These are phyloP conservation scores for Drosophila murphyi DNA, from an alignment of 1,140 invertebrate species.

Conservation along the genomic window DNA sequence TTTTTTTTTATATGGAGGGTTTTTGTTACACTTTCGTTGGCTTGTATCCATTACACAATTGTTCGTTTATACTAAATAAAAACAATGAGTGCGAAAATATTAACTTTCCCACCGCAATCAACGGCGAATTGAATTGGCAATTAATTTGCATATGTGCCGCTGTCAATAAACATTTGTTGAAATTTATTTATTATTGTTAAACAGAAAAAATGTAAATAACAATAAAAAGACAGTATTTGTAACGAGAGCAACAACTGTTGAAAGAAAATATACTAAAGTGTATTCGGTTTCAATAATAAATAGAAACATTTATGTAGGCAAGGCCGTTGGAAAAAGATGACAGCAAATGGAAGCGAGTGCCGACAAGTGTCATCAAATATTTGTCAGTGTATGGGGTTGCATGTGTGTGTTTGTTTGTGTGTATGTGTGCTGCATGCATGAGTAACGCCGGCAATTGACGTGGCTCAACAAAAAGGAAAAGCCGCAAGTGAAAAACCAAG, in stretches of 20 bases:
- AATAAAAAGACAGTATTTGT: conserved; percentile 51
- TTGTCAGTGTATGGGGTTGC: conserved; percentile 61
- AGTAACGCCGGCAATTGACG: conserved; percentile 80
- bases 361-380: conserved; percentile 80
- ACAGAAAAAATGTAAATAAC: conserved; percentile 25
- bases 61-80: conserved; percentile 21
- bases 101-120: conserved; percentile 67
- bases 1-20: conserved; percentile 17
- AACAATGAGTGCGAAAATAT: conserved; percentile 29
- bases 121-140: conserved; percentile 67
- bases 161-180: conserved; percentile 65
- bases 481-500: conserved; percentile 74
- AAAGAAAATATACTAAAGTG: conserved; percentile 26
- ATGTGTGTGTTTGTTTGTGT: conserved; percentile 26
- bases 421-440: conserved; percentile 72
- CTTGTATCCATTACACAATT: conserved; percentile 56
- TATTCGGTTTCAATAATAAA: conserved; percentile 16
- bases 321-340: conserved; percentile 50
- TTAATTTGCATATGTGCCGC: conserved; percentile 57
- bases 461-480: conserved; percentile 66
- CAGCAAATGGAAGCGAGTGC: conserved; percentile 60
- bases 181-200: conserved; percentile 53
- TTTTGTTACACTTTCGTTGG: conserved; percentile 61
- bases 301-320: conserved; percentile 43
- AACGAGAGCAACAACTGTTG: conserved; percentile 33